phyloP scores from a whole-genome alignment of 53 echinoderm and acorn worm species.

The Actinopyga echinites region DNA sequence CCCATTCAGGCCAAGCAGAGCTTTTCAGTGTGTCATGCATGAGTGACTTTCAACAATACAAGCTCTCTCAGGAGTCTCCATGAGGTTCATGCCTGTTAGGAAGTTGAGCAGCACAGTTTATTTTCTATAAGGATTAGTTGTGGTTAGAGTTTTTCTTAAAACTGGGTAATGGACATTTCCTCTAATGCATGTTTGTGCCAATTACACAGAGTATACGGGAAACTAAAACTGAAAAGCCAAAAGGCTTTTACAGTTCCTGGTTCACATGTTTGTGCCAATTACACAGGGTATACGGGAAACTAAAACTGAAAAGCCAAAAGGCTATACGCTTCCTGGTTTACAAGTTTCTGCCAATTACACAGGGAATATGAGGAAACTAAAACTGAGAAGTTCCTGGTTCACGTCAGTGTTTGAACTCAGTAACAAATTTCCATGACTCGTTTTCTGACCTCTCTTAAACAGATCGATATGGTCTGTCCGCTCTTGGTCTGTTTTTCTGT shows the following conservation, averaged over 20 bases:
- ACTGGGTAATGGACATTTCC: too few species aligned
- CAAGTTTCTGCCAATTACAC: neutral
- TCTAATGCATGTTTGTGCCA: too few species aligned
- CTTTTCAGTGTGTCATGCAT: too few species aligned
- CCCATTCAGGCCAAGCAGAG: constrained; percentile 90
- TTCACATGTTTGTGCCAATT: neutral
- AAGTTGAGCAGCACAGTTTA: too few species aligned
- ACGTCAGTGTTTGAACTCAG: too few species aligned
- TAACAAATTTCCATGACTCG: too few species aligned
- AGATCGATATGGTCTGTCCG: constrained; percentile 80
- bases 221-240: neutral
- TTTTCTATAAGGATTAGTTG: too few species aligned
- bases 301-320: neutral
- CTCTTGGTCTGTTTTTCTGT: constrained; percentile 66
- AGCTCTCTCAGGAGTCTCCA: constrained; percentile 77
- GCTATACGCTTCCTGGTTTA: neutral
- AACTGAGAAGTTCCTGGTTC: neutral
- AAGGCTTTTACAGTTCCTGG: neutral
- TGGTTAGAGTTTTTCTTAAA: too few species aligned
- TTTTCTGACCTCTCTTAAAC: constrained; percentile 72
- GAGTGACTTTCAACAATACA: too few species aligned
- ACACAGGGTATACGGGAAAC: neutral
- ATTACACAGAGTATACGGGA: neutral
- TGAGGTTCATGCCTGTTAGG: too few species aligned
- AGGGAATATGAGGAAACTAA: neutral